Base-by-base conservation (phyloP, 1,140 invertebrate species). In the Ceratina japonica region DNA sequence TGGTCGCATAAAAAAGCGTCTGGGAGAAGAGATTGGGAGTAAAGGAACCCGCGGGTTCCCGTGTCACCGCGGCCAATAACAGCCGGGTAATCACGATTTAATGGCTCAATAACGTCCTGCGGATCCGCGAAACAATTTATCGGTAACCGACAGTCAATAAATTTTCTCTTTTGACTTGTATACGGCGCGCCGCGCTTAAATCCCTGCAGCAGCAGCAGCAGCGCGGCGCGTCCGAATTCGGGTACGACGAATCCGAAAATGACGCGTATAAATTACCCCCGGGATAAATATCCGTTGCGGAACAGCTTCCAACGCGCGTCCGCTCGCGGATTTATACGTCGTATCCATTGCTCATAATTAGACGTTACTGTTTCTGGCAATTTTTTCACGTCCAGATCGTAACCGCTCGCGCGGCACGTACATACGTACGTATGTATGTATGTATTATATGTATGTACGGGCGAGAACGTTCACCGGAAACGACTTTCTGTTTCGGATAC, bases 61-160 rank as follows among this genome's bases (percentile, higher is more conserved):
- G 82, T 90, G 88, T 90, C 89, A 89, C 88, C 84, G 86, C 83
- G 79, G 71, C 87, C 90, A 90, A 90, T 90, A 91, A 89, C 89
- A 89, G 80, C 78, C 86, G 80, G 82, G 87, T 90, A 91, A 91
- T 91, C 89, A 91, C 86, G 84, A 90, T 91, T 91, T 91, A 91
- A 91, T 91, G 89, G 89, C 89, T 90, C 90, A 91, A 91, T 91
- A 91, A 91, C 90, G 88, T 90, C 86, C 83, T 82, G 82, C 31
- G 80, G 86, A 82, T 86, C 87, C 58, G 64, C 82, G 88, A 87
- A 88, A 91, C 87, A 89, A 90, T 91, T 90, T 91, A 91, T 90
- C 83, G 86, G 81, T 73, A 44, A 87, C 81, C 82, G 75, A 83
- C 81, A 91, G 89, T 90, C 90, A 82, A 91, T 91, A 90, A 91